Percentiles rank a stretch among this genome's conserved stretches.
These are phyloP conservation scores for Zalophus californianus DNA, from an alignment of 2,797 vertebrate species.

Conservation along the genomic window DNA sequence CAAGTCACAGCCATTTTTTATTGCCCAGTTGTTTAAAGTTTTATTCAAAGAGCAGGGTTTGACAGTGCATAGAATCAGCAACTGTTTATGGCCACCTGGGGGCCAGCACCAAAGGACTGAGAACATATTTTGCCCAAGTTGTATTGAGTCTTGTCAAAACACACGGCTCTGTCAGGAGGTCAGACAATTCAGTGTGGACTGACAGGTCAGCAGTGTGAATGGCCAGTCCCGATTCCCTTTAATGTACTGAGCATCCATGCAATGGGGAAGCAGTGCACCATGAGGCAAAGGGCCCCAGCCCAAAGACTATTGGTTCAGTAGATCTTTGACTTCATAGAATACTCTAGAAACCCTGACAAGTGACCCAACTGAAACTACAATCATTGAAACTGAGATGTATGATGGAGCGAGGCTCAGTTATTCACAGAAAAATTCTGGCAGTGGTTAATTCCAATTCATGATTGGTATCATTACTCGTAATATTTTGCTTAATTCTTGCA, in stretches of 20 bases:
- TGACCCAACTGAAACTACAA: background rate
- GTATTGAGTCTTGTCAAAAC: background rate
- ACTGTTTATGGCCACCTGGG: constrained; percentile 55
- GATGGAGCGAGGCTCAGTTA: background rate
- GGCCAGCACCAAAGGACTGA: constrained; percentile 77
- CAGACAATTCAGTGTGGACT: background rate
- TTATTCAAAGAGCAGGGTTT: constrained; percentile 76
- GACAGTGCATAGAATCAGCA: constrained; percentile 69
- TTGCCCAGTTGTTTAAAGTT: constrained; percentile 62
- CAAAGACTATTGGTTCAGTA: background rate
- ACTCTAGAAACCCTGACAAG: background rate
- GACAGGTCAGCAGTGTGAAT: background rate
- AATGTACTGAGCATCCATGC: background rate
- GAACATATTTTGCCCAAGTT: background rate
- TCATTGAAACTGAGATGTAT: background rate
- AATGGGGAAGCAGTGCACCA: background rate
- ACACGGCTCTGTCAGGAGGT: background rate
- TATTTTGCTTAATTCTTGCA: background rate
- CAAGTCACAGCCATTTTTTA: constrained; percentile 31
- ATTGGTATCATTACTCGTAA: background rate
- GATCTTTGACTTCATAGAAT: background rate
- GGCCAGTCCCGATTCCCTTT: background rate
- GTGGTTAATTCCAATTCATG: background rate
- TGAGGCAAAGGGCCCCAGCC: background rate
- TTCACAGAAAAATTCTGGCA: background rate